Evolutionary conservation across 1,140 invertebrate species (phyloP), one percentile per base, ranked within the genome.

Genomic region (Brachionus plicatilis): DNA sequence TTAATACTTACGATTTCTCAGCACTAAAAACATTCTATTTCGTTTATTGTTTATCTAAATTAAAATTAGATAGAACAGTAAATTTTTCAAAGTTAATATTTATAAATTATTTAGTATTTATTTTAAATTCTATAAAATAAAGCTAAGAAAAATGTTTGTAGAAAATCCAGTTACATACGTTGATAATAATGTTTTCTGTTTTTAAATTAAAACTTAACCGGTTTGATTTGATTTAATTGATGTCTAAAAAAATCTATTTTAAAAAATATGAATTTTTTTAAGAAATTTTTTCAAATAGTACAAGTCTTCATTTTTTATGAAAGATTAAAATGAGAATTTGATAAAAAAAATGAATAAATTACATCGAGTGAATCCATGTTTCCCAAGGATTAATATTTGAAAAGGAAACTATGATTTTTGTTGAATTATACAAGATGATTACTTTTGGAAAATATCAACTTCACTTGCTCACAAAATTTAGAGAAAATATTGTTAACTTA

Each of bases 401-500:
- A 27, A 33, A 68, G 66, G 66, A 68, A 68, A 68, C 33, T 33
- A n/a, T 29, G 14, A 33, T 68, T 68, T 68, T 68, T 29, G 27
- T 29, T 68, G 11, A 17, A 37, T n/a, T 29, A 68, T 68, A 33
- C 29, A 68, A 17, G 3, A n/a, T 33, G 12, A 33, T 14, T 33
- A 3, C 12, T 68, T 41, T 24, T 14, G 12, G 17, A 72, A 72
- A 72, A 72, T 72, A 72, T 72, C 68, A 72, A 41, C 68, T 72
- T 17, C n/a, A 72, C 68, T 72, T 72, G 68, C 68, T 72, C 29
- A 43, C 4, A 72, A 20, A 72, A 72, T 17, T n/a, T 43, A 14
- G 33, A 17, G 17, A 43, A 37, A 37, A 72, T 72, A 72, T 72
- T 43, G 12, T 72, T 72, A 72, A 72, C 68, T 72, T 72, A 72